Base-by-base conservation (phyloP, 2,888 invertebrate genomes). In the Callyntrura guangdongensis region DNA sequence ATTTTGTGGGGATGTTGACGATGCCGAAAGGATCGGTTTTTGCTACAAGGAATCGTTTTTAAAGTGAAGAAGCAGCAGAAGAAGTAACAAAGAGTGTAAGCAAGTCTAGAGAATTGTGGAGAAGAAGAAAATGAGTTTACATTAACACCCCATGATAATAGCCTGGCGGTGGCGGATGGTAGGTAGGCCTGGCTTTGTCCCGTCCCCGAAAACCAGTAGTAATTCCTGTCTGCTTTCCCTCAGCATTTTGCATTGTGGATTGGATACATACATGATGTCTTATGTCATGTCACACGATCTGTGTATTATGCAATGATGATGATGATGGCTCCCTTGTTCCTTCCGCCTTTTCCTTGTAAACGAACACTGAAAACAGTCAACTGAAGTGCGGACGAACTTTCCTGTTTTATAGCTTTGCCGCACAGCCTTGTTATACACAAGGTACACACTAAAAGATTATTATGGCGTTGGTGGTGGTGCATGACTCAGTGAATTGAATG, bases 11-110 rank as follows among this genome's bases (percentile, higher is more conserved):
- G 45, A 81, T 81, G 81, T 36, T 81, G 81, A 81, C 36, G 81
- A 36, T 59, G 61, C 81, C 81, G 81, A 81, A 59, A 81, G 81
- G 61, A 81, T 81, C 81, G 81, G 81, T 81, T 81, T 81, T 81
- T 59, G 81, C 81, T 81, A 59, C 59, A 81, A 81, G 61, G 81
- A 81, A 81, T 81, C 61, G 81, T 61, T 81, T 81, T 59, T 81
- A 81, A 81, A 81, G 81, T 81, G 61, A 45, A 59, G 61, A 61
- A 61, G 81, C 56, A 61, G 81, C 20, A 36, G 81, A 47, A 20
- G n/a, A 20, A 53, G 20, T 20, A 59, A 59, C 81, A 81, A 45
- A 81, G 47, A 45, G 36, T 61, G 45, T 81, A 61, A 61, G 81
- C 81, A 81, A 81, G 45, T 61, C 36, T 17, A 22, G 27, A 81